A percentile compares a stretch with the other conserved stretches of the same genome.
These are phyloP conservation scores for Procavia capensis DNA, from an alignment of 2,113 vertebrate genomes.

Conservation along the genomic window DNA sequence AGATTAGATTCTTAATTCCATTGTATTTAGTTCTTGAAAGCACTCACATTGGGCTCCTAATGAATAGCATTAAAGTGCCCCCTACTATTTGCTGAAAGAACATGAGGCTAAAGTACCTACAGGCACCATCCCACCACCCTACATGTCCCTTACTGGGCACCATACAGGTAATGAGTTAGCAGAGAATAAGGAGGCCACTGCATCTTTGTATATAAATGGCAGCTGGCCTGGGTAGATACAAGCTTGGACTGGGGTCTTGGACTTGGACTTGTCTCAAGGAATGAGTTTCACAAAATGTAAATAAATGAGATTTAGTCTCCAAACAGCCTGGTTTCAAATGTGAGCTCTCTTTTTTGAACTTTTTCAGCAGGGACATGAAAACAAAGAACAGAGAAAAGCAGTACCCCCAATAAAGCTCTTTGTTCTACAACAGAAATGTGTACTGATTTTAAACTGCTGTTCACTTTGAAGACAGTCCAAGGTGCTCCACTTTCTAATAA, in stretches of 20 bases:
- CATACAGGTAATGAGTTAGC: no score
- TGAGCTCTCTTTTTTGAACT: slow-evolving; percentile 48
- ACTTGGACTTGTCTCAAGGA: slow-evolving; percentile 40
- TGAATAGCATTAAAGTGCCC: neutral
- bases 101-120: neutral
- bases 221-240: neutral
- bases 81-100: neutral
- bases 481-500: slow-evolving; percentile 78
- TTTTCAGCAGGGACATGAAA: slow-evolving; percentile 72
- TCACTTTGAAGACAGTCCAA: slow-evolving; percentile 78
- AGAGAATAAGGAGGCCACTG: neutral
- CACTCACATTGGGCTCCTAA: neutral
- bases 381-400: slow-evolving; percentile 56
- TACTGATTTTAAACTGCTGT: slow-evolving; percentile 75
- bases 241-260: neutral
- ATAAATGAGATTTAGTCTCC: slow-evolving; percentile 47
- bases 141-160: neutral
- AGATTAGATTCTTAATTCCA: slow-evolving; percentile 26
- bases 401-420: slow-evolving; percentile 57
- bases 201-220: neutral
- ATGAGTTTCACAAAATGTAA: slow-evolving; percentile 61
- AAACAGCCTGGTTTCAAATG: slow-evolving; percentile 53
- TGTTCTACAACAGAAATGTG: slow-evolving; percentile 49
- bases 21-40: neutral
- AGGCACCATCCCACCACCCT: neutral